phyloP scores from a whole-genome alignment of 2,113 vertebrate species.

The Hassar affinis region DNA sequence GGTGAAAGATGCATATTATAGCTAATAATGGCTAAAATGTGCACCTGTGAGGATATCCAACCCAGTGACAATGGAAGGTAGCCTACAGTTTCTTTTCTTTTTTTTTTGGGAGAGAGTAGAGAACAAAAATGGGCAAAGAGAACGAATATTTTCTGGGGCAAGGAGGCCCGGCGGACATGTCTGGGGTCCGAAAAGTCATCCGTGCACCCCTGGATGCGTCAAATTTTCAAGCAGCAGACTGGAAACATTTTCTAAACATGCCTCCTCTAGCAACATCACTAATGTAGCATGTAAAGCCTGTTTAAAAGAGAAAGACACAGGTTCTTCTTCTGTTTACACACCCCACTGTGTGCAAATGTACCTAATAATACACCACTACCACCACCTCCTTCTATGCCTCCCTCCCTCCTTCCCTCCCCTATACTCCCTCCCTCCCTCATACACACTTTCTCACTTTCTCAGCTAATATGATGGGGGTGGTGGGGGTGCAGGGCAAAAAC shows the following conservation, averaged over 20 bases:
- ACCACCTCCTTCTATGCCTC: not conserved
- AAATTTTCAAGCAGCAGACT: not conserved
- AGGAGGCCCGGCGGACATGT: not conserved
- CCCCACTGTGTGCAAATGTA: constrained; percentile 5
- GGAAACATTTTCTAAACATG: not conserved
- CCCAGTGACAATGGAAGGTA: not conserved
- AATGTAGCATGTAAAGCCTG: constrained; percentile 12
- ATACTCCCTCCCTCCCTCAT: not conserved
- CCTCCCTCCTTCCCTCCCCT: not conserved
- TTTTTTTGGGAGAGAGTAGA: not conserved
- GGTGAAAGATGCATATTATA: not conserved
- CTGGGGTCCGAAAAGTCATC: not conserved
- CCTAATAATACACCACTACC: not conserved
- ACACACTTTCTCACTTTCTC: not conserved
- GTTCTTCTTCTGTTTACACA: constrained; percentile 3
- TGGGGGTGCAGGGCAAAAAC: not conserved
- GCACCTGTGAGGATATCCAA: not conserved
- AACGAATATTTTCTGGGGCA: not conserved
- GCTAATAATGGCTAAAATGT: not conserved
- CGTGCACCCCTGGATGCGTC: not conserved
- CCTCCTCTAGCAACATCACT: not conserved
- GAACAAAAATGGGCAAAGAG: not conserved
- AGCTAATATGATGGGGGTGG: not conserved
- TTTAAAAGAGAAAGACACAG: not conserved
- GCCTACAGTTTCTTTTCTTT: not conserved